Base-by-base conservation (phyloP, 2,113 vertebrate species). In the Galeopterus variegatus region DNA sequence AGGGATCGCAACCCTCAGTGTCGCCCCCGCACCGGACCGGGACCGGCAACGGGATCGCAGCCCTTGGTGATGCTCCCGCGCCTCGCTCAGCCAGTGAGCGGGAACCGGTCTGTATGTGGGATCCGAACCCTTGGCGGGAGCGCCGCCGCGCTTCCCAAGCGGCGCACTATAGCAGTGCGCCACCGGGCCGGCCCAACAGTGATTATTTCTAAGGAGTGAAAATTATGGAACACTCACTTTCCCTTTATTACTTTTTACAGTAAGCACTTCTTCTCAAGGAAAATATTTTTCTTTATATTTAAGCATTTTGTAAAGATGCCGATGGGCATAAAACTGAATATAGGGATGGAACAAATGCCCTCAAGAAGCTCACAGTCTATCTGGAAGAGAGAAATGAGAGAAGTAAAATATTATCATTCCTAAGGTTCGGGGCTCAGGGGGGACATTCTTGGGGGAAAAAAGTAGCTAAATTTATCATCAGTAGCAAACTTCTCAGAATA, bases 131-230 rank as follows among this genome's bases (percentile, higher is more conserved):
- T n/a, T n/a, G n/a, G n/a, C n/a, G n/a, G n/a, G n/a, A n/a, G n/a
- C n/a, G n/a, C n/a, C n/a, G n/a, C n/a, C n/a, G n/a, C n/a, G n/a
- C n/a, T n/a, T n/a, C n/a, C n/a, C n/a, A n/a, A n/a, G n/a, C n/a
- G n/a, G n/a, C n/a, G n/a, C n/a, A n/a, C n/a, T n/a, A n/a, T n/a
- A n/a, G n/a, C n/a, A n/a, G n/a, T n/a, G n/a, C n/a, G n/a, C n/a
- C n/a, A n/a, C n/a, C n/a, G n/a, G n/a, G n/a, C n/a, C n/a, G n/a
- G n/a, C n/a, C n/a, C n/a, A n/a, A n/a, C n/a, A n/a, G n/a, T n/a
- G n/a, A n/a, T 81, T 80, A 77, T 86, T 93, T 88, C 50, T 77
- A 87, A 24, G 48, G 12, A 4, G 45, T 88, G 18, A 88, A 87
- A 88, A 52, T 81, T 81, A 94, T n/a, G 28, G 12, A 93, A 87